These are phyloP conservation scores for Hepsetus odoe DNA, from an alignment of 2,113 vertebrate genomes.

Conservation along the genomic window DNA sequence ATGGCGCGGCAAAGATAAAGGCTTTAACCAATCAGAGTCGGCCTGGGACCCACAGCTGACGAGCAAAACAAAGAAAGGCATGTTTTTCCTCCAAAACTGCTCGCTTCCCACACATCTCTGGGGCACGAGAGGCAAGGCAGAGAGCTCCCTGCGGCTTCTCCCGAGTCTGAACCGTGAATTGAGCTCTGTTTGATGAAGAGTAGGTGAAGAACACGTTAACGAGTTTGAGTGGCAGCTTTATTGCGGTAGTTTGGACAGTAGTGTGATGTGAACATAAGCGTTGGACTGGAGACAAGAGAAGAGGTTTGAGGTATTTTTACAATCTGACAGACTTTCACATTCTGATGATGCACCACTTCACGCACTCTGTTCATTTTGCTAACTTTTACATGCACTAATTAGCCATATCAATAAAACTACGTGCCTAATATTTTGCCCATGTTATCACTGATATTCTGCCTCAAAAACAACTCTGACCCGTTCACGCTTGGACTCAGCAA, in stretches of 20 bases:
- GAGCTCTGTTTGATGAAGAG: neutral
- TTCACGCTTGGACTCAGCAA: too few species aligned
- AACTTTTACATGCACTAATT: too few species aligned
- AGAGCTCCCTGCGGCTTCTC: too few species aligned
- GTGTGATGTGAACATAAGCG: neutral
- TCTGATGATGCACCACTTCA: too few species aligned
- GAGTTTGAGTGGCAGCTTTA: neutral
- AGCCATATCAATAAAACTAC: too few species aligned
- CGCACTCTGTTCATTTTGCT: too few species aligned
- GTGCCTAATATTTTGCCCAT: too few species aligned
- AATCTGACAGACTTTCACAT: too few species aligned
- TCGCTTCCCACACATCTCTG: neutral
- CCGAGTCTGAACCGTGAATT: slow-evolving; percentile 14
- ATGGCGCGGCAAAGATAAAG: neutral
- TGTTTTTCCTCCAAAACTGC: neutral
- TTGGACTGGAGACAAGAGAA: neutral
- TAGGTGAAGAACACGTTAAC: too few species aligned
- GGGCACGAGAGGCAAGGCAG: neutral
- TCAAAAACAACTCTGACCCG: too few species aligned
- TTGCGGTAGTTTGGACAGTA: neutral
- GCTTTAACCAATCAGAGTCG: slow-evolving; percentile 44
- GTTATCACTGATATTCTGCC: too few species aligned
- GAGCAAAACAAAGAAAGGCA: slow-evolving; percentile 47
- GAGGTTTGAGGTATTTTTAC: too few species aligned
- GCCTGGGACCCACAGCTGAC: slow-evolving; percentile 38